Evolutionary conservation across 2,888 invertebrate genomes (phyloP), one percentile per base, ranked within the genome.

Genomic region (Himalopsyche japonica): DNA sequence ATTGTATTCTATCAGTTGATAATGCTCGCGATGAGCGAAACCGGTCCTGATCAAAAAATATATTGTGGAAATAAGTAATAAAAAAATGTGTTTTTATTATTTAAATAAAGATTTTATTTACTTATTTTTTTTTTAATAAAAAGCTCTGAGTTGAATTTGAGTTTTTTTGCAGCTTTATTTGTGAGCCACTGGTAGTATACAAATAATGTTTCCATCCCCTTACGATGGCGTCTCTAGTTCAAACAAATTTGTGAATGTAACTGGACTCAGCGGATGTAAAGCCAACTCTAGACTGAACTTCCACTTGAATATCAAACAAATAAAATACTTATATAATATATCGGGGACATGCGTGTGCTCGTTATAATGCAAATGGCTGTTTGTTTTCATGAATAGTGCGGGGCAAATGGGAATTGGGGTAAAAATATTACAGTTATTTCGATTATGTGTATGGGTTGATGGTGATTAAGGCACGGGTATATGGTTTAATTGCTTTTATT

Each of bases 291-390:
- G 57, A 20, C 57, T 7, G 20, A n/a, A 57, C 20, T 5, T 57
- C 57, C 57, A 57, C 57, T 57, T 57, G 20, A 57, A 57, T 24
- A 57, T 43, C 47, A 79, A n/a, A 80, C 83, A 83, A 83, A 83
- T 80, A 83, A 83, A 82, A 82, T 79, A 79, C 79, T 82, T 57
- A 57, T 79, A 79, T 78, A 43, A 43, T 43, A 43, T 43, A 43
- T 43, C 15, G 15, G 12, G 43, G 43, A 43, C 43, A 43, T 78
- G 57, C 83, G 77, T 34, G 70, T 79, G 20, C 79, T 83, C 80
- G 80, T 83, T 83, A 83, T 83, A 83, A 83, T 83, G 79, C 80
- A 83, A 83, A 83, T 83, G 80, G 79, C 76, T 79, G 76, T 83
- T 83, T 83, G 80, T 70, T 83, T 79, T 18, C 64, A n/a, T 64